Conservation (phyloP, 2,888 invertebrate genomes). For the Cephus nigrinus region DNA sequence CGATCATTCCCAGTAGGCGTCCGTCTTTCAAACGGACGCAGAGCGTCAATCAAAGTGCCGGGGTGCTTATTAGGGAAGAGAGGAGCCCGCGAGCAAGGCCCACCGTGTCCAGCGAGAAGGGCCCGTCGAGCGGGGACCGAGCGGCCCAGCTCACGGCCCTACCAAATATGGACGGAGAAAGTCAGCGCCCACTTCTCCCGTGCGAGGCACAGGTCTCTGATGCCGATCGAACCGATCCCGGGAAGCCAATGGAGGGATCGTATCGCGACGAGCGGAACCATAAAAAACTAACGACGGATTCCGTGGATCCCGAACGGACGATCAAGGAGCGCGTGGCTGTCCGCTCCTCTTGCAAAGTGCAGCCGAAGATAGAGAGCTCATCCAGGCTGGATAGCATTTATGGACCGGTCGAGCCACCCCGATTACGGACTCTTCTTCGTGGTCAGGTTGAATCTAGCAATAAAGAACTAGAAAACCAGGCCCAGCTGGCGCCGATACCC, state of each 20-base stretch:
- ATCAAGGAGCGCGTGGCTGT: neutral
- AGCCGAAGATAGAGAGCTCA: neutral
- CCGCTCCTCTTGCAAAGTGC: neutral
- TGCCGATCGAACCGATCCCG: slow-evolving; percentile 26
- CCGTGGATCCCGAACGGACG: neutral
- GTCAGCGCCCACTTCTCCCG: slow-evolving; percentile 42
- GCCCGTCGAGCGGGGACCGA: slow-evolving; percentile 27
- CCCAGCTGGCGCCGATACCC: slow-evolving; percentile 2
- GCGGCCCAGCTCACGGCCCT: slow-evolving; percentile 42
- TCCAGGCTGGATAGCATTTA: slow-evolving; percentile 21
- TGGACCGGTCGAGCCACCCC: slow-evolving; percentile 30
- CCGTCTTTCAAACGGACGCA: slow-evolving; percentile 49
- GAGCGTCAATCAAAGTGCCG: slow-evolving; percentile 35
- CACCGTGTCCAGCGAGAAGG: slow-evolving; percentile 33
- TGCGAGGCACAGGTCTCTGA: slow-evolving; percentile 1
- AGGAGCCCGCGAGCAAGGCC: slow-evolving; percentile 30
- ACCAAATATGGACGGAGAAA: slow-evolving; percentile 56
- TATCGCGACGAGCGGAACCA: neutral
- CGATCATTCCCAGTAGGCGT: slow-evolving; percentile 31
- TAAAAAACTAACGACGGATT: neutral
- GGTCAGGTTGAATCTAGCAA: slow-evolving; percentile 7
- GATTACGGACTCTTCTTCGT: neutral
- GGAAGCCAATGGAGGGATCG: neutral
- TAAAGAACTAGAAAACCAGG: slow-evolving; percentile 14
- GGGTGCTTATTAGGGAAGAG: slow-evolving; percentile 41